Base-by-base conservation (phyloP, 2,888 invertebrate genomes). In the Autographa gamma region DNA sequence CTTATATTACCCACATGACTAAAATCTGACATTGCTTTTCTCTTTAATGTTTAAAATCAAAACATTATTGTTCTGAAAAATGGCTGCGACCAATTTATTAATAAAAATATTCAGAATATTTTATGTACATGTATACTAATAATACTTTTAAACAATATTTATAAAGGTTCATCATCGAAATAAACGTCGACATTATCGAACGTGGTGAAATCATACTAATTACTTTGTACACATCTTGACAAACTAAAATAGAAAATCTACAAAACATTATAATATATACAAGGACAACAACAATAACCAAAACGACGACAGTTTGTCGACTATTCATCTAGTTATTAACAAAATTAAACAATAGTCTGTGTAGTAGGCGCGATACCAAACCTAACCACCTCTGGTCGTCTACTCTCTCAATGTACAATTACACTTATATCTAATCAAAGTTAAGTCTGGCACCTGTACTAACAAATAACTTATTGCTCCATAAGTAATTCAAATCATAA, bases 81-180 rank as follows among this genome's bases (percentile, higher is more conserved):
- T 85, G 79, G 83, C 82, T 84, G 83, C 83, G 85, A 86, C 87
- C 85, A 82, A 88, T 85, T 86, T 77, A 85, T 90, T 90, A 86
- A 85, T 82, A 86, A 91, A 90, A 88, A 89, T 90, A 92, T 89
- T 91, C 86, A 89, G 89, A 90, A 92, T 92, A 92, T 92, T 91
- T 90, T 95, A 95, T 94, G 83, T 94, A 94, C 94, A 95, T 80
- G 81, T 95, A 93, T 90, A 91, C 95, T 95, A 95, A 93, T 95
- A 95, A 95, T 95, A 95, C 95, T 95, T 94, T 93, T 91, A 94
- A 95, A 94, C 93, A 93, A 94, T 94, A 95, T 94, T 93, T 94
- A 95, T 94, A 95, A 25, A 89, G 88, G 88, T 90, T 91, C 81
- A 84, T 88, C 85, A 74, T 88, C 89, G 87, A 90, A 84, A 85